These are phyloP conservation scores for Epicampocera succincta DNA, from an alignment of 2,888 invertebrate species.

Conservation along the genomic window DNA sequence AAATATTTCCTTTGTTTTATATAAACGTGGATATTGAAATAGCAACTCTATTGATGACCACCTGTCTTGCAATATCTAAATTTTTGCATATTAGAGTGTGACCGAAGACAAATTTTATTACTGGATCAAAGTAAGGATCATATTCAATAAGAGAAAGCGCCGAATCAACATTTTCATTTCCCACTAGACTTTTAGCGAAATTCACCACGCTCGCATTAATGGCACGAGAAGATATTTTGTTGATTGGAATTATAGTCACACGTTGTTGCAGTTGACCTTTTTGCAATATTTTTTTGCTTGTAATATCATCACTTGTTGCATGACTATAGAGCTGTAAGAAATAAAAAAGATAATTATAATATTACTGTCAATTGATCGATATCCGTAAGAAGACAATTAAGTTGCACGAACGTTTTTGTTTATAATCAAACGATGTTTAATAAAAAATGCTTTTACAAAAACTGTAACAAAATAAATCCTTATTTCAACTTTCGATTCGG, in stretches of 20 bases:
- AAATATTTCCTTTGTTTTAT: no score
- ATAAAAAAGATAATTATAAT: no score
- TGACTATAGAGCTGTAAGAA: conserved; percentile 90
- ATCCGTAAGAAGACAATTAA: no score
- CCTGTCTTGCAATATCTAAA: conserved; percentile 88
- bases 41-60: conserved; percentile 64
- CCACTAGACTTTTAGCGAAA: conserved; percentile 88
- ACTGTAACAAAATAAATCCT: no score
- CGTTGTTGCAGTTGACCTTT: conserved; percentile 90
- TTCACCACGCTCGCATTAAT: conserved; percentile 85
- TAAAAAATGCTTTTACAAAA: no score
- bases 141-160: conserved; percentile 91
- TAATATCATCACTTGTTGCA: conserved; percentile 92
- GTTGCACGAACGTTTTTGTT: no score
- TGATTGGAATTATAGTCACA: conserved; percentile 94
- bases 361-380: no score
- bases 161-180: conserved; percentile 89
- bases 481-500: no score
- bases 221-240: conserved; percentile 88
- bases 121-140: conserved; percentile 85
- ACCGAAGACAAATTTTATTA: conserved; percentile 95
- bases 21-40: no score
- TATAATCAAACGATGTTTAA: no score
- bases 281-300: conserved; percentile 92
- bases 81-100: conserved; percentile 91